Evolutionary conservation across 2,797 vertebrate genomes (phyloP).

Genomic region (Ceyx erithaca): DNA sequence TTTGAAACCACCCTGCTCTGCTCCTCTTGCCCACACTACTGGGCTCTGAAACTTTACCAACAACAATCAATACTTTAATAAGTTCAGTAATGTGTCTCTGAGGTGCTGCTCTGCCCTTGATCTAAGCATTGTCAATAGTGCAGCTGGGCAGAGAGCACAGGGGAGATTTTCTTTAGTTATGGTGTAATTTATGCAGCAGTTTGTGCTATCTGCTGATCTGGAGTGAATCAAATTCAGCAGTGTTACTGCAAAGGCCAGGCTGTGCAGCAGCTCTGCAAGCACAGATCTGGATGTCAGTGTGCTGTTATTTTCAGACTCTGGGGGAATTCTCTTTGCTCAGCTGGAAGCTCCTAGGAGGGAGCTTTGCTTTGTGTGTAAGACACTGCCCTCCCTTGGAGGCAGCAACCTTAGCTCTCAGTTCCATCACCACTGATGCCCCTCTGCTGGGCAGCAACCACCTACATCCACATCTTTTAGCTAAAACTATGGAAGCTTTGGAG

Average conservation of each 20-base stretch:
- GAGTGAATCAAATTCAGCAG: not conserved
- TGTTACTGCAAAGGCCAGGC: not conserved
- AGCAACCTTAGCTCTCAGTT: not conserved
- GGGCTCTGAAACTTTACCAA: not conserved
- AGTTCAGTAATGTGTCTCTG: not conserved
- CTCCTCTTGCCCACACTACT: not conserved
- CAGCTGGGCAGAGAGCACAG: not conserved
- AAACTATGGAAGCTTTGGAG: not conserved
- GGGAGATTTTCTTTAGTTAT: not conserved
- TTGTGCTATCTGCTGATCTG: not conserved
- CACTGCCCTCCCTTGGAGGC: not conserved
- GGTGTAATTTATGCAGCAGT: not conserved
- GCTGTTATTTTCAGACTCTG: not conserved
- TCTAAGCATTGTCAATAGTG: not conserved
- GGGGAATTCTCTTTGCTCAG: not conserved
- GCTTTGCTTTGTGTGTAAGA: not conserved
- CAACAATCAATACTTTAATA: not conserved
- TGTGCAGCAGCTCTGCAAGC: not conserved
- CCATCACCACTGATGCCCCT: not conserved
- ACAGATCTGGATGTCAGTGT: not conserved
- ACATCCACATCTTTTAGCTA: not conserved
- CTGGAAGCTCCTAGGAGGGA: not conserved
- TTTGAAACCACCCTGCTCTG: not conserved
- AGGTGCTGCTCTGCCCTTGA: not conserved
- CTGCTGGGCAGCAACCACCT: not conserved